These are phyloP conservation scores for Trissolcus japonicus DNA, from an alignment of 2,888 invertebrate species.

Conservation along the genomic window DNA sequence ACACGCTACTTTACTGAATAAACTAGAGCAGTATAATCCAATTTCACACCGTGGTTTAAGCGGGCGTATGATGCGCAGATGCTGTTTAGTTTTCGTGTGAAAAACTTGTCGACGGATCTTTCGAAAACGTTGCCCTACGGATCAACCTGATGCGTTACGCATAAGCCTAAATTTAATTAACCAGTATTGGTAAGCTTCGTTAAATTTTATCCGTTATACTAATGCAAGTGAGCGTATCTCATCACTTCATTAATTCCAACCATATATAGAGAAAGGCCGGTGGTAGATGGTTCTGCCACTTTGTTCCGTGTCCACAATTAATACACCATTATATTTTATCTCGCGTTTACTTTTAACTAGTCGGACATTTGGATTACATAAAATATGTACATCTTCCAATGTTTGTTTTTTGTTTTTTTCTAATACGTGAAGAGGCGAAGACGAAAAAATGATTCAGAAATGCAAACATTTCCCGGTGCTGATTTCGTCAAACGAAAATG, in stretches of 20 bases:
- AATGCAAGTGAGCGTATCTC: slow-evolving; percentile 40
- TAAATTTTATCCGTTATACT: slow-evolving; percentile 43
- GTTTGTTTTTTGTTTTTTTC: too few relatives aligned
- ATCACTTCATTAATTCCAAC: slow-evolving; percentile 49
- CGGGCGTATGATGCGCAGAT: slow-evolving; percentile 28
- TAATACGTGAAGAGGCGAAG: too few relatives aligned
- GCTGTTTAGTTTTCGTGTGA: slow-evolving; percentile 36
- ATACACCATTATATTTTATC: slow-evolving; percentile 14
- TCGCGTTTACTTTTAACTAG: too few relatives aligned
- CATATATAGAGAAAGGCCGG: slow-evolving; percentile 8
- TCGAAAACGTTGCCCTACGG: slow-evolving; percentile 8
- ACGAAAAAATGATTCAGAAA: too few relatives aligned
- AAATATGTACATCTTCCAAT: too few relatives aligned
- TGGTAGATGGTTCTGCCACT: neutral
- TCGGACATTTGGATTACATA: too few relatives aligned
- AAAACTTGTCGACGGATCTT: slow-evolving; percentile 16
- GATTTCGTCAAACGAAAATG: too few relatives aligned
- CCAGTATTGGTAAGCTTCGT: slow-evolving; percentile 36
- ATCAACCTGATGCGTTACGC: slow-evolving; percentile 40
- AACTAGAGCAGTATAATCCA: slow-evolving; percentile 31
- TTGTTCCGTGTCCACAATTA: slow-evolving; percentile 20
- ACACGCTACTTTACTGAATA: slow-evolving; percentile 29
- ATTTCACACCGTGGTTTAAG: slow-evolving; percentile 34
- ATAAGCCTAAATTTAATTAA: slow-evolving; percentile 46
- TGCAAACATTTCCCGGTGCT: too few relatives aligned